phyloP scores from a whole-genome alignment of 2,888 invertebrate species.

The Drosophila cracens region DNA sequence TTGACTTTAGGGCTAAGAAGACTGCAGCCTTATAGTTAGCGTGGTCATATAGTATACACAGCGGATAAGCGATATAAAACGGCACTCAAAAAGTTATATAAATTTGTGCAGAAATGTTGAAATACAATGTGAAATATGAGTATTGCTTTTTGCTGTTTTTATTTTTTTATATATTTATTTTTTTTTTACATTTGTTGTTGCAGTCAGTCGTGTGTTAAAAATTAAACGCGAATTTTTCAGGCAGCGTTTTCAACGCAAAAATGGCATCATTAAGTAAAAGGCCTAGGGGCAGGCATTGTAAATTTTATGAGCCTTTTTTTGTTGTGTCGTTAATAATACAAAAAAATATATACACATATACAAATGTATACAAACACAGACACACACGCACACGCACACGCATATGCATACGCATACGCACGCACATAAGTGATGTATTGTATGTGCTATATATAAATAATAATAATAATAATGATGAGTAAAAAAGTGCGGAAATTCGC shows the following conservation, averaged over 20 bases:
- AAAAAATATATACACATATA: constrained; percentile 51
- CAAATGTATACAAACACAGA: constrained; percentile 33
- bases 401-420: background rate
- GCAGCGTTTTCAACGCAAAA: constrained; percentile 70
- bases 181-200: constrained; percentile 58
- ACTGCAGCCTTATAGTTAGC: background rate
- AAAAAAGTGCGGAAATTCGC: constrained; percentile 55
- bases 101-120: constrained; percentile 26
- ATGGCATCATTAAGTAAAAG: constrained; percentile 81
- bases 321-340: constrained; percentile 78
- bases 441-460: constrained; percentile 52
- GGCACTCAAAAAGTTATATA: background rate
- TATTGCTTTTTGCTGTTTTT: constrained; percentile 32
- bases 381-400: constrained; percentile 21
- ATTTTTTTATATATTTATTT: constrained; percentile 9
- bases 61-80: background rate
- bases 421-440: constrained; percentile 6
- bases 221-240: constrained; percentile 78
- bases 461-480: constrained; percentile 65
- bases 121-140: constrained; percentile 37
- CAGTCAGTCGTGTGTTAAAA: constrained; percentile 78
- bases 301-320: constrained; percentile 78
- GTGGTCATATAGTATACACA: background rate
- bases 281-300: constrained; percentile 72
- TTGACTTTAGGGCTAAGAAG: background rate